Evolutionary conservation across 2,113 vertebrate genomes (phyloP), one percentile per base, ranked within the genome.

Genomic region (Hydrolagus affinis): DNA sequence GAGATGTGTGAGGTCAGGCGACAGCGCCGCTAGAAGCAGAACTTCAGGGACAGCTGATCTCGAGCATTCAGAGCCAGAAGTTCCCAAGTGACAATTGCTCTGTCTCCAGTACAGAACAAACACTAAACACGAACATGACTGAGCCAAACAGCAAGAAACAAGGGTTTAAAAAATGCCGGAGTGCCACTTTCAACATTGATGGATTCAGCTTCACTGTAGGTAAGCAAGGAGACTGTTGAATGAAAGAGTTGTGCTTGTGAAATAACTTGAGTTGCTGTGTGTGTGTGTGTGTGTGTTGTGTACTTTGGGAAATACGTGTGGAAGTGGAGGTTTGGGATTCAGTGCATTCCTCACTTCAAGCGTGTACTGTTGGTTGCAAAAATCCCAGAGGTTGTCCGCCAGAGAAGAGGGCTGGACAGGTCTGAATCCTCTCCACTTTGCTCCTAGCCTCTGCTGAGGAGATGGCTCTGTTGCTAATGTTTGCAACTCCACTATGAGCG

Each of bases 151-250:
- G 91, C 88, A 95, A 92, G 91, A 98, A 97, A 90, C 95, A 96
- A 88, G 94, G 94, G 83, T 97, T 97, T 90, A 97, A 96, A 87
- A 98, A 98, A 91, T 96, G 96, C 91, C 93, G 93, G 89, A 97
- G 95, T 90, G 96, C 96, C 88, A 96, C 95, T 89, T 98, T 99
- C 94, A 98, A 94, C 95, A 97, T 98, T 78, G 96, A 98, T 86
- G 97, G 96, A 90, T 98, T 95, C 89, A 98, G 95, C 94, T 97
- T 99, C 91, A 98, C 96, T 57, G 97, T 98, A 87, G 97, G 97
- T 99, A 94, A 93, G 93, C 86, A 92, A 75, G 21, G 32, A 57
- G 73, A 75, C 32, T 75, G 72, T 57, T 17, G n/a, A 8, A 21
- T 17, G 21, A 21, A 71, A 57, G 73, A 75, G 32, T 56, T 75